Conservation (phyloP, 2,113 vertebrate species). For the Chamaea fasciata region DNA sequence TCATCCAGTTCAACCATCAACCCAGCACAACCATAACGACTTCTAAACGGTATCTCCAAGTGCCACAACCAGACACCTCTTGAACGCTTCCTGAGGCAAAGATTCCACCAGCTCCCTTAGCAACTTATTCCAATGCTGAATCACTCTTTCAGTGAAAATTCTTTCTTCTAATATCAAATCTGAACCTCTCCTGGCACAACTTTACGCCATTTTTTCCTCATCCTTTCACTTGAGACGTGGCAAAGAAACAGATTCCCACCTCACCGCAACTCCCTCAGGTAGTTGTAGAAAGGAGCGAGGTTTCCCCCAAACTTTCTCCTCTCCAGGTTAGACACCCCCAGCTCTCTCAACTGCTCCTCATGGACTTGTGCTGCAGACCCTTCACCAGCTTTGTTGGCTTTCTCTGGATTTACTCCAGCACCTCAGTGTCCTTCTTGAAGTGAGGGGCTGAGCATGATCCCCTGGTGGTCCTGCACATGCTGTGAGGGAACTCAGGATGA, state of each 20-base stretch:
- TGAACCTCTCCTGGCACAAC: neutral
- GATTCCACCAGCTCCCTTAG: neutral
- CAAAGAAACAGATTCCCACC: neutral
- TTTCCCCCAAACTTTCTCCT: neutral
- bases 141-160: neutral
- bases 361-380: neutral
- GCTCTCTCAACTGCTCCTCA: neutral
- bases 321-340: neutral
- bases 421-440: neutral
- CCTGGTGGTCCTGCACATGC: neutral
- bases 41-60: neutral
- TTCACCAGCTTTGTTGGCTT: neutral
- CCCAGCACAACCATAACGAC: neutral
- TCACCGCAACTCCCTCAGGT: neutral
- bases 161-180: neutral
- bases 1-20: neutral
- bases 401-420: neutral
- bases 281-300: neutral
- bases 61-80: neutral
- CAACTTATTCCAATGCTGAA: neutral
- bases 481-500: neutral
- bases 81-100: neutral
- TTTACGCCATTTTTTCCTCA: neutral
- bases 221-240: neutral
- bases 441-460: neutral